Percentiles rank a stretch among this genome's conserved stretches.
These are phyloP conservation scores for Gadus macrocephalus DNA, from an alignment of 2,113 vertebrate genomes.

Conservation along the genomic window DNA sequence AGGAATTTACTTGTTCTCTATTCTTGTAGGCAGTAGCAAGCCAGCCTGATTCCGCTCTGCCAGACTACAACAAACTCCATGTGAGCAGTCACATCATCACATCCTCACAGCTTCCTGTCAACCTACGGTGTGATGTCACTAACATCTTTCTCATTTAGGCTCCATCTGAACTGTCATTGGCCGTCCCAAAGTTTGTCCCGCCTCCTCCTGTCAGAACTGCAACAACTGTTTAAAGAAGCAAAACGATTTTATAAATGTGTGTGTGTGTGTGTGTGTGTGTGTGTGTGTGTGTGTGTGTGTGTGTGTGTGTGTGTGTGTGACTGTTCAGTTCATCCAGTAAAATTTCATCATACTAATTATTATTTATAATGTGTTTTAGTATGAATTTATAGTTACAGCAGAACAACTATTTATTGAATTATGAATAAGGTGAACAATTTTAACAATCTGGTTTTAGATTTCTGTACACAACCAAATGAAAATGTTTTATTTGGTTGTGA, in stretches of 20 bases:
- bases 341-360: no score
- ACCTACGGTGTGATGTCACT: neutral
- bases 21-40: no score
- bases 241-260: neutral
- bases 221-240: conserved; percentile 60
- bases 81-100: conserved; percentile 16
- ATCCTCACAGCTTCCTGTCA: neutral
- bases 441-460: no score
- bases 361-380: no score
- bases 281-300: conserved; percentile 13
- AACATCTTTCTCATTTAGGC: conserved; percentile 29
- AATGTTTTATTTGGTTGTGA: no score
- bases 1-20: no score
- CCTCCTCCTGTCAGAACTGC: conserved; percentile 59
- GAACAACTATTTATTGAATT: no score
- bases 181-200: conserved; percentile 50
- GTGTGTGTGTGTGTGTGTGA: neutral
- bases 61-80: conserved; percentile 53
- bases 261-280: neutral
- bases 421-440: no score
- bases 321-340: no score
- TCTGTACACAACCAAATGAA: no score
- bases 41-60: conserved; percentile 11
- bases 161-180: conserved; percentile 37
- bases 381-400: no score